Evolutionary conservation across 2,797 vertebrate genomes (phyloP).

Genomic region (Chrysocyon brachyurus): DNA sequence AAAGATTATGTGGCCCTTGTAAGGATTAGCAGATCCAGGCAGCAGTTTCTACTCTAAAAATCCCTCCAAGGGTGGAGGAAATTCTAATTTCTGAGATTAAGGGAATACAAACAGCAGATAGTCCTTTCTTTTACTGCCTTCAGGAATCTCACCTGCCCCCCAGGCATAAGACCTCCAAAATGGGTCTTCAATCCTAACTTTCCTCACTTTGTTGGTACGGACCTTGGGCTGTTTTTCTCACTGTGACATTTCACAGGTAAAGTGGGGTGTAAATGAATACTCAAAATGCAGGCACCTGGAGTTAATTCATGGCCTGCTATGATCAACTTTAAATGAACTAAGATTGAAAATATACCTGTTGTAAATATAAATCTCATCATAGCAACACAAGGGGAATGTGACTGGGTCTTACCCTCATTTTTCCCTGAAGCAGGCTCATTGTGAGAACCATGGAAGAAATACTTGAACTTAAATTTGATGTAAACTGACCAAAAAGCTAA

Average conservation of each 20-base stretch:
- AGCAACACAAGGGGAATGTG: not conserved
- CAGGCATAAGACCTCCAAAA: not conserved
- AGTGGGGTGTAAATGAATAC: constrained; percentile 22
- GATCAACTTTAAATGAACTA: constrained; percentile 19
- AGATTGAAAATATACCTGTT: constrained; percentile 24
- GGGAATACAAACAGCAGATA: not conserved
- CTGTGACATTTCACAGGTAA: constrained; percentile 6
- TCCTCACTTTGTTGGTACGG: not conserved
- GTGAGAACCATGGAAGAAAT: constrained; percentile 41
- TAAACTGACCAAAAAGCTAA: constrained; percentile 22
- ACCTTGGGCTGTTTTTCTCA: not conserved
- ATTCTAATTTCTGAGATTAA: not conserved
- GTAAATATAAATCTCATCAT: constrained; percentile 26
- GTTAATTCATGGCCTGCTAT: not conserved
- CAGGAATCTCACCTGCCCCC: not conserved
- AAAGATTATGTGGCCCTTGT: not conserved
- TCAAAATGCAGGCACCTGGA: constrained; percentile 23
- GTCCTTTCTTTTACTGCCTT: not conserved
- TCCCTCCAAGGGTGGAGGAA: not conserved
- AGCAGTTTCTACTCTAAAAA: constrained; percentile 10
- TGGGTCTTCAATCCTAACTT: not conserved
- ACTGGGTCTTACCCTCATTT: not conserved
- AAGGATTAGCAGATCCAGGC: constrained; percentile 6
- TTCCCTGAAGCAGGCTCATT: constrained; percentile 5
- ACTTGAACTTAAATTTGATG: constrained; percentile 53